phyloP scores from a whole-genome alignment of 2,888 invertebrate genomes.

The Cenopis cana region DNA sequence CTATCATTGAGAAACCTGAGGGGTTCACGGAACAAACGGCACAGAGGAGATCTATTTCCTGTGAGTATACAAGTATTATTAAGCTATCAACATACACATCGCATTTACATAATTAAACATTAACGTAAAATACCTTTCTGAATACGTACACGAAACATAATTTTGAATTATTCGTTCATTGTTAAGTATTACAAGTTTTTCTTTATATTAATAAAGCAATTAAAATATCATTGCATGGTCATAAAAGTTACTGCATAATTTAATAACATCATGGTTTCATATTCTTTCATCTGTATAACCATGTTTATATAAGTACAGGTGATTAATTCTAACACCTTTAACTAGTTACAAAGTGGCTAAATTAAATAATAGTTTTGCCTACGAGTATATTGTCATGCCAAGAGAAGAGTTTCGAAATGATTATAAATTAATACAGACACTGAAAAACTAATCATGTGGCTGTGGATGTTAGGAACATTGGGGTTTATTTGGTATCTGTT shows the following conservation, averaged over 20 bases:
- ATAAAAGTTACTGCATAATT: no score
- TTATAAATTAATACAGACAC: neutral
- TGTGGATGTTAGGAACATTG: no score
- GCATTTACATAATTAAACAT: neutral
- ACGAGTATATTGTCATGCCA: neutral
- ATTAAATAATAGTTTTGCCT: neutral
- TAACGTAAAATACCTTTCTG: neutral
- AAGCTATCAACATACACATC: neutral
- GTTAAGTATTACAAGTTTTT: neutral
- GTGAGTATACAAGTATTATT: conserved; percentile 59
- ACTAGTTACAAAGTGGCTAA: neutral
- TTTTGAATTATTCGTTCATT: neutral
- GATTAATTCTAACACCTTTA: neutral
- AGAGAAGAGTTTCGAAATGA: neutral
- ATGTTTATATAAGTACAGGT: neutral
- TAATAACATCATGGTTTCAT: no score
- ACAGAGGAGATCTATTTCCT: conserved; percentile 76
- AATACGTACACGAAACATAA: no score
- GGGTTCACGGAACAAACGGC: conserved; percentile 63
- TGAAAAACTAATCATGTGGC: no score
- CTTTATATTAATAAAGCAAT: no score
- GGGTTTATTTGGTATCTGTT: neutral
- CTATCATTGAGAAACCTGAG: conserved; percentile 68
- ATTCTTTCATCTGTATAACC: no score
- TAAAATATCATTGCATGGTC: no score